These are phyloP conservation scores for Ascidia mentula DNA, from an alignment of 23 tunicate genomes.

Conservation along the genomic window DNA sequence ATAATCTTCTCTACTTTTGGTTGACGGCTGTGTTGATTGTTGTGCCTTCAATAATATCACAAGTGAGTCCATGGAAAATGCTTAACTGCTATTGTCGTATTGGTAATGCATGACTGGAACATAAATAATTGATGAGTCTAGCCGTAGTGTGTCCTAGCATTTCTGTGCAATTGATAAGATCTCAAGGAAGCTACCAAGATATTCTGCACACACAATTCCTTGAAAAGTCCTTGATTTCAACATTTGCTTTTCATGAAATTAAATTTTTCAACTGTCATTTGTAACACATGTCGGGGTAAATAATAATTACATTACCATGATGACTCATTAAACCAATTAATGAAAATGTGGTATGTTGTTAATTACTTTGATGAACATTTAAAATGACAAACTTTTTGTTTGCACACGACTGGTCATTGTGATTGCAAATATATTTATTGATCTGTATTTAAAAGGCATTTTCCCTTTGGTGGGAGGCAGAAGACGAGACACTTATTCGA, in stretches of 20 bases:
- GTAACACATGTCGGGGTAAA: too few relatives aligned
- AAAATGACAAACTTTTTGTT: too few relatives aligned
- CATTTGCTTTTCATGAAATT: background rate
- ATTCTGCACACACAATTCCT: background rate
- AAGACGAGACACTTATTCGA: conserved; percentile 18
- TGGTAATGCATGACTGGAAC: background rate
- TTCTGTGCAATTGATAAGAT: background rate
- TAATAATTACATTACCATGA: too few relatives aligned
- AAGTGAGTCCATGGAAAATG: conserved; percentile 33
- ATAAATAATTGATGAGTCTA: background rate
- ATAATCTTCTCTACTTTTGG: conserved; percentile 52
- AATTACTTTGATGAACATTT: too few relatives aligned
- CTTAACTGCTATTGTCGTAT: conserved; percentile 9
- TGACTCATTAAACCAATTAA: too few relatives aligned
- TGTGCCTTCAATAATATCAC: conserved; percentile 63
- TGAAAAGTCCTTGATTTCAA: background rate
- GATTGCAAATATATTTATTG: too few relatives aligned
- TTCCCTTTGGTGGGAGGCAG: conserved; percentile 50
- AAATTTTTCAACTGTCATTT: too few relatives aligned
- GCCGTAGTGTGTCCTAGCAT: background rate
- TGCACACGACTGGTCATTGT: too few relatives aligned
- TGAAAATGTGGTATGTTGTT: too few relatives aligned
- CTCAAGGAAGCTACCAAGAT: background rate
- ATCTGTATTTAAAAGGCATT: conserved; percentile 30
- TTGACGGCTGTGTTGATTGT: conserved; percentile 50